Evolutionary conservation across 2,113 vertebrate species (phyloP), one percentile per base, ranked within the genome.

Genomic region (Pygoscelis adeliae): DNA sequence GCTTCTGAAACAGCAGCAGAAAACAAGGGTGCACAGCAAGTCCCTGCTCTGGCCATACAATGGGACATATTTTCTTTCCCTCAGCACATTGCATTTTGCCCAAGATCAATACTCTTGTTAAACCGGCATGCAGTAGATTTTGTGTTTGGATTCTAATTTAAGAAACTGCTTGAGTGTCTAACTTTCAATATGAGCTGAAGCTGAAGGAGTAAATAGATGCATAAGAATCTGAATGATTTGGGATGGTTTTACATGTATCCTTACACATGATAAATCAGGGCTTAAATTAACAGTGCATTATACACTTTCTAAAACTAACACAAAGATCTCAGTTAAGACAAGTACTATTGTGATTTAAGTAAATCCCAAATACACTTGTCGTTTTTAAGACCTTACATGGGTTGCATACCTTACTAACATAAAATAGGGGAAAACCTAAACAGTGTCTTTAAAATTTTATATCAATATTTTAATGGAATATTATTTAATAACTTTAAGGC

Each of bases 401-500:
- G 66, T 32, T 77, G 81, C 70, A 82, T 77, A 52, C 13, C 15
- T 77, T 95, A 19, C 3, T 72, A 61, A 74, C 25, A 76, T 56
- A 74, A 74, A 89, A 1, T 3, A 62, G 19, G 6, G 9, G 32
- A 82, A 95, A 93, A 90, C 77, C 22, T 87, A 93, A 96, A 86
- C 32, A 84, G 19, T 32, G 34, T 71, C 53, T 66, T 94, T 73
- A 92, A 86, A 73, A 93, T 83, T 93, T 89, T 89, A 77, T 87
- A 79, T 83, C n/a, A 84, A 78, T 80, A 90, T 97, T 95, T 90
- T 96, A 94, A 95, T 96, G 38, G 52, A 96, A 97, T 95, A 90
- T 94, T 95, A 90, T 97, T 97, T 96, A 97, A 96, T 84, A 97
- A 90, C 80, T 97, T 95, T 65, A 96, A 87, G 62, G 38, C 80